Conservation (phyloP, 2,797 vertebrate species). For the Channa striata region DNA sequence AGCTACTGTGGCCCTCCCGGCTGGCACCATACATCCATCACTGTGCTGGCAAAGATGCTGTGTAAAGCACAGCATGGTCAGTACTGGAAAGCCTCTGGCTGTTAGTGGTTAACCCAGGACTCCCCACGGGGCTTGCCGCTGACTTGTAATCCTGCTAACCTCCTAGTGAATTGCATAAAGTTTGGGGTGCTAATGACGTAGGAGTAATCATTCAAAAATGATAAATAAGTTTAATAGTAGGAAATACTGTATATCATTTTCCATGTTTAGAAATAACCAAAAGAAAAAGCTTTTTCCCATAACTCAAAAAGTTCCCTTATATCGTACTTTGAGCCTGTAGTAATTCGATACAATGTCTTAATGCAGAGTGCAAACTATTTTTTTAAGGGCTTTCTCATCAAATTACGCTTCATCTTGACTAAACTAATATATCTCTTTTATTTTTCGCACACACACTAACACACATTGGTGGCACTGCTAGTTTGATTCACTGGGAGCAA, state of each 20-base stretch:
- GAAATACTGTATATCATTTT: constrained; percentile 57
- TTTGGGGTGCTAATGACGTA: constrained; percentile 71
- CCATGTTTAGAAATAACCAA: constrained; percentile 55
- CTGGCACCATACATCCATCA: constrained; percentile 73
- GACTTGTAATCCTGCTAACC: constrained; percentile 65
- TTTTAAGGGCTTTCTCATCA: too few relatives aligned
- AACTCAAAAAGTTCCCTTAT: constrained; percentile 9
- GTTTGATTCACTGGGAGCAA: too few relatives aligned
- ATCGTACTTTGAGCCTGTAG: background rate
- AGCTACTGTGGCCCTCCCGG: constrained; percentile 48
- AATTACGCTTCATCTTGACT: too few relatives aligned
- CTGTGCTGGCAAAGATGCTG: constrained; percentile 61
- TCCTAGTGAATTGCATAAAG: constrained; percentile 63
- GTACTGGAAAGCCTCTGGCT: constrained; percentile 69
- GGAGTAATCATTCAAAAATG: constrained; percentile 57
- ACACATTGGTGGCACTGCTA: too few relatives aligned
- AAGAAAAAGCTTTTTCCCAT: constrained; percentile 24
- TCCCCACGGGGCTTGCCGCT: constrained; percentile 62
- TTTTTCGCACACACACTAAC: too few relatives aligned
- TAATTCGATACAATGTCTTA: background rate
- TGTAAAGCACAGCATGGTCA: constrained; percentile 70
- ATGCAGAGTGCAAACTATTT: too few relatives aligned
- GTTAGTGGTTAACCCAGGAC: constrained; percentile 78
- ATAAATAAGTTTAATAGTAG: constrained; percentile 46
- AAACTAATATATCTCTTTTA: too few relatives aligned